A percentile compares a stretch with the other conserved stretches of the same genome.
Evolutionary conservation across 2,797 vertebrate genomes (phyloP).

Genomic region (Decapterus maruadsi): DNA sequence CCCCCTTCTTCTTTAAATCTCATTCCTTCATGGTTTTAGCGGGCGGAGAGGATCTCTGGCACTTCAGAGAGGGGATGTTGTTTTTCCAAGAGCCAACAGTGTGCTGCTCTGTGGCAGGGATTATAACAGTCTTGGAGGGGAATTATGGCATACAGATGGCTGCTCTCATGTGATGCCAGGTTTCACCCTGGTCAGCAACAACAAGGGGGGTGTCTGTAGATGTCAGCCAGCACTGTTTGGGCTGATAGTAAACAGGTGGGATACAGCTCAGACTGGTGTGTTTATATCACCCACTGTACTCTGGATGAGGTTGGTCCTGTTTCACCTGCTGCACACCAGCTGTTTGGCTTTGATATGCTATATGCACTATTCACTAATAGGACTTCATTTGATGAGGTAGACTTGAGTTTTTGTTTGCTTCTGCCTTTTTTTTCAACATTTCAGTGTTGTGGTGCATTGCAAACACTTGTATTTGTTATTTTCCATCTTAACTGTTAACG

Average conservation of each 20-base stretch:
- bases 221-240: slow-evolving; percentile 25
- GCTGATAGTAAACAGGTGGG: slow-evolving; percentile 11
- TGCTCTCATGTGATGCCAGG: slow-evolving; percentile 76
- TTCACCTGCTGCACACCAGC: not conserved
- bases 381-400: not conserved
- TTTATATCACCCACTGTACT: not conserved
- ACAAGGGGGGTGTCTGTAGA: slow-evolving; percentile 49
- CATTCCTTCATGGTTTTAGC: slow-evolving; percentile 15
- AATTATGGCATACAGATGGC: slow-evolving; percentile 80
- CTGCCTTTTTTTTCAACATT: not conserved
- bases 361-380: not conserved
- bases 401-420: not conserved
- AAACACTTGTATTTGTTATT: not conserved
- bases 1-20: not conserved
- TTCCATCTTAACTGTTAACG: not conserved
- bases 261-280: not conserved
- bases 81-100: slow-evolving; percentile 61
- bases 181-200: slow-evolving; percentile 64
- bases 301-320: not conserved
- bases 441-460: not conserved
- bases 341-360: not conserved
- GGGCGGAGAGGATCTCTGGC: slow-evolving; percentile 18
- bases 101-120: slow-evolving; percentile 66
- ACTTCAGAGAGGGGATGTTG: slow-evolving; percentile 45
- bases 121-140: slow-evolving; percentile 73